Evolutionary conservation across 2,797 vertebrate species (phyloP), one percentile per base, ranked within the genome.

Genomic region (Scleropages formosus): DNA sequence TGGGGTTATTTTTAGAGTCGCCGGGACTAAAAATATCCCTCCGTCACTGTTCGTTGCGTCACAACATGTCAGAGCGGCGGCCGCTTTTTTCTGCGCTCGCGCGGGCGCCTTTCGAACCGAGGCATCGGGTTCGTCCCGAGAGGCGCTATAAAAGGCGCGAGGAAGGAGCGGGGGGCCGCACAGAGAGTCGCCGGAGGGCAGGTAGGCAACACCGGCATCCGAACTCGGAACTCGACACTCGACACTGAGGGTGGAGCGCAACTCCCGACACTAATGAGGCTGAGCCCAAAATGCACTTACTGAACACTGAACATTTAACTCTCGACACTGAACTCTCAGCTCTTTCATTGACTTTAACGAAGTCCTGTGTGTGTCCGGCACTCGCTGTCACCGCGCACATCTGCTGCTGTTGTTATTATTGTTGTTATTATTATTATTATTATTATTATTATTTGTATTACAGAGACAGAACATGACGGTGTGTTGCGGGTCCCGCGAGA

Each of bases 401-500:
- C 22, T 13, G 20, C 22, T 73, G 18, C 8, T 62, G 47, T 31
- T 74, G 12, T n/a, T 62, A 62, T 1, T 9, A 16, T 62, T 62
- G 9, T 62, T 59, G 59, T 60, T 7, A 20, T 39, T 11, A 8
- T 31, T 44, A 11, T 15, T 71, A 51, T 59, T 31, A 0, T 72
- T 27, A 16, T 60, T 31, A 22, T 49, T 20, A 10, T 63, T 67
- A 63, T 22, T 65, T 31, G 9, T 4, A 65, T 12, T 0, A 67
- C 22, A 62, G 22, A 59, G 60, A 81, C 72, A 75, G 31, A 75
- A 75, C 20, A 91, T 91, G 88, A 82, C 83, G 46, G 63, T 84
- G 68, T 86, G 88, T 84, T 88, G 88, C 78, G 81, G 83, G 76
- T 83, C 77, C 64, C 90, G 87, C 80, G 81, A 51, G 72, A 67